Base-by-base conservation (phyloP, 2,888 invertebrate genomes). In the Myopa tessellatipennis region DNA sequence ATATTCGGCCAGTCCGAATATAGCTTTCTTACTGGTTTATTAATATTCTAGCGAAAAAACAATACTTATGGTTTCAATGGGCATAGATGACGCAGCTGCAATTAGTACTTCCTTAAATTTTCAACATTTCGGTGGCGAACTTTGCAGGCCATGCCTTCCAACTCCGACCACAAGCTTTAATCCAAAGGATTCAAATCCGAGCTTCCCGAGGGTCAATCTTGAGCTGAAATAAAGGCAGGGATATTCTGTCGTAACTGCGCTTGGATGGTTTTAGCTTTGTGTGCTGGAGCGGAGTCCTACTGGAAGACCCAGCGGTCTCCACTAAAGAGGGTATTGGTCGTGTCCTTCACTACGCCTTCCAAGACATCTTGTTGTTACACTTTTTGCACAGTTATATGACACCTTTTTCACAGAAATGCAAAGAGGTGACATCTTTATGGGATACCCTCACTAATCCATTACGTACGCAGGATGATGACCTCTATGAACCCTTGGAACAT, bases 41-140 rank as follows among this genome's bases (percentile, higher is more conserved):
- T n/a, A 26, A 26, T 26, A 26, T 26, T 26, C 26, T 52, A 1
- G 52, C 52, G 52, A 8, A 12, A 52, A 12, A 52, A 14, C 8
- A 14, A 14, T 14, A 52, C 52, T 8, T 52, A 52, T 61, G 61
- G 61, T 61, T n/a, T 12, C 18, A n/a, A 61, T 61, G 26, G 1
- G 61, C 26, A 61, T 61, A 26, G 8, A 61, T 61, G 61, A 61
- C 61, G 61, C 61, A 34, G 61, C 61, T 61, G 61, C 61, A 61
- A 61, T 61, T 4, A 18, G 61, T 26, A 26, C 61, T 61, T 61
- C 12, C 3, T 18, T 10, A 18, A 26, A 61, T 26, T 61, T 61
- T 61, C 26, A 16, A 61, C 4, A 61, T 61, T 61, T 61, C 26
- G 61, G 26, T 61, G 61, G 18, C 61, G 61, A 61, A 61, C 61